Base-by-base conservation (phyloP, 2,113 vertebrate genomes). In the Azemiops feae region DNA sequence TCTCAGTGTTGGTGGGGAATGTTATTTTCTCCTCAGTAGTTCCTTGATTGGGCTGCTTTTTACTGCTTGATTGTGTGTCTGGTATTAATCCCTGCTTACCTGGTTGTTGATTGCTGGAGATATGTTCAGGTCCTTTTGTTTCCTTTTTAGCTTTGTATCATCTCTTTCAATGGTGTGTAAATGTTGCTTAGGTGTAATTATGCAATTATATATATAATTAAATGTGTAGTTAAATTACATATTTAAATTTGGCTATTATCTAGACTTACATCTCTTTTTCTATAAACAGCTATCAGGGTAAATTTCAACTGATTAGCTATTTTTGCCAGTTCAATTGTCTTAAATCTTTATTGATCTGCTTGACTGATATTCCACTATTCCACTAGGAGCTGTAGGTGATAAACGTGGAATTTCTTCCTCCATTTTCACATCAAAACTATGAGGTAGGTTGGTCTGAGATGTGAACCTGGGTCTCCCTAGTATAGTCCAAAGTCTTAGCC, bases 231-330 rank as follows among this genome's bases (percentile, higher is more conserved):
- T 93, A 2, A 9, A 47, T 87, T 50, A 14, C 45, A 52, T 87
- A 74, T 52, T 87, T 87, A 47, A 87, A 87, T n/a, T 27, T 87
- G 14, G 27, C 27, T 92, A 2, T 81, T 43, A 18, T 74, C 25
- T 85, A 81, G n/a, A 1, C 20, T 89, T 69, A 9, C n/a, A 93
- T 34, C 7, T 39, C 53, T 93, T 50, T 94, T 91, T 87, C n/a
- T 85, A 57, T 52, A 23, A 90, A 1, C 0, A 93, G 47, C 1
- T 3, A 47, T 69, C 91, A 91, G 95, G 92, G 47, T 91, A 92
- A 91, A 96, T 95, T 92, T 58, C 54, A 92, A 91, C 91, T 85
- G 91, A 92, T 92, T 5, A 95, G n/a, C 86, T 87, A 91, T 69
- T 93, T 88, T 91, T 88, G 81, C 50, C 43, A 86, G 85, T 47